Evolutionary conservation across 2,113 vertebrate genomes (phyloP), one percentile per base, ranked within the genome.

Genomic region (Ondatra zibethicus): DNA sequence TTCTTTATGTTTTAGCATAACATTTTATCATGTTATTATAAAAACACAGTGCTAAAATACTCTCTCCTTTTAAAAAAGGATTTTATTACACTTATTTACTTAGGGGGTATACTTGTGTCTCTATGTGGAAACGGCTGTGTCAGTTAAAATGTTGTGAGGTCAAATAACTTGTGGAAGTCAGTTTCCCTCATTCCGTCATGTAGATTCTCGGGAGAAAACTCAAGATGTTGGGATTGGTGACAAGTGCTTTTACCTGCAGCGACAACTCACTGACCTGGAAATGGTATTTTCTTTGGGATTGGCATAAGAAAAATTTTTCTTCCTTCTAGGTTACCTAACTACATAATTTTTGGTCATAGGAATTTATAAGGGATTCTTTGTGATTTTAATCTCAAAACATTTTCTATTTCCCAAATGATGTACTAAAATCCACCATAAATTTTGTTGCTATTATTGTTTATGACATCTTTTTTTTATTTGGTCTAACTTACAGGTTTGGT

Each of bases 221-320:
- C 39, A 45, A 19, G 25, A 45, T 13, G 0, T 25, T 3, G 1
- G 7, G n/a, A 1, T 52, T 2, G 7, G 61, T 85, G 25, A 0
- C 1, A 17, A 58, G 7, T 31, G 25, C 39, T 4, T 65, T 85
- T 11, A 21, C 1, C 7, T 33, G 9, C 58, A 65, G 7, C 4
- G 1, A 31, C 9, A 31, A 11, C 27, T 45, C n/a, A 65, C 8
- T 85, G 29, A 5, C 27, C 16, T 31, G 8, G 58, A 78, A 88
- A 36, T 42, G 91, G 7, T 21, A 76, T 72, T 76, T 96, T 93
- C 58, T 68, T 33, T 55, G 33, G 2, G 1, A 55, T 73, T 2
- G 12, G 3, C 42, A 52, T 61, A 58, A 91, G 94, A 52, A 88
- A 45, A 92, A 72, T 36, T 52, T 76, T 63, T 29, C 3, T 95